Base-by-base conservation (phyloP, 2,797 vertebrate species). In the Fratercula arctica region DNA sequence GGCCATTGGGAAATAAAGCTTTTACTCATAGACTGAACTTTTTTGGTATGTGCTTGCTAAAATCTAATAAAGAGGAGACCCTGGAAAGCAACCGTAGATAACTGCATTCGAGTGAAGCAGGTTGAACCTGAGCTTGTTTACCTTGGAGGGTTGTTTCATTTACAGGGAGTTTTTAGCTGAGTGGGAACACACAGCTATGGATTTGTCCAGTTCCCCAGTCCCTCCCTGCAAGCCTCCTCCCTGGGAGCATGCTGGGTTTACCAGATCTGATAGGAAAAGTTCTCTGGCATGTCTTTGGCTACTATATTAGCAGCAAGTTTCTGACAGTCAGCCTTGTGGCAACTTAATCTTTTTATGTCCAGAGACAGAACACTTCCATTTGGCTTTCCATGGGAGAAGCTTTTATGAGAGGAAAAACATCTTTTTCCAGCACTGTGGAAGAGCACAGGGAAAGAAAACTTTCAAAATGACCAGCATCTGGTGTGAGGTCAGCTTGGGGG, bases 1-100 rank as follows among this genome's bases (percentile, higher is more conserved):
- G 72, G 54, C 88, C 92, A 57, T 16, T 85, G 92, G 93, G 93
- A 96, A 96, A 95, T 90, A 89, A 95, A 89, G 25, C 19, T 91
- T 81, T 87, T 81, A 69, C 82, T 76, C 61, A 2, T 4, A 76
- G 69, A 69, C 50, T 50, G 61, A 92, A 61, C 20, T 70, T 89
- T 14, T 72, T 83, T 89, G 68, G 45, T 84, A 88, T 26, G n/a
- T 3, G 6, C 56, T 89, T 67, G 37, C 54, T 90, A 82, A 92
- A 94, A 96, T 81, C 51, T 45, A 95, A 93, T 93, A 84, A 91
- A 89, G 37, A 86, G 24, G 16, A 90, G 70, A 70, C 24, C 17
- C 61, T 83, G 46, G 41, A 85, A 92, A 89, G 60, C 12, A 87
- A 57, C 69, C 3, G 2, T 3, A 57, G 45, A 26, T 77, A 83